A percentile compares a stretch with the other conserved stretches of the same genome.
Evolutionary conservation across 2,797 vertebrate genomes (phyloP).

Genomic region (Rhabdophis nuchalis): DNA sequence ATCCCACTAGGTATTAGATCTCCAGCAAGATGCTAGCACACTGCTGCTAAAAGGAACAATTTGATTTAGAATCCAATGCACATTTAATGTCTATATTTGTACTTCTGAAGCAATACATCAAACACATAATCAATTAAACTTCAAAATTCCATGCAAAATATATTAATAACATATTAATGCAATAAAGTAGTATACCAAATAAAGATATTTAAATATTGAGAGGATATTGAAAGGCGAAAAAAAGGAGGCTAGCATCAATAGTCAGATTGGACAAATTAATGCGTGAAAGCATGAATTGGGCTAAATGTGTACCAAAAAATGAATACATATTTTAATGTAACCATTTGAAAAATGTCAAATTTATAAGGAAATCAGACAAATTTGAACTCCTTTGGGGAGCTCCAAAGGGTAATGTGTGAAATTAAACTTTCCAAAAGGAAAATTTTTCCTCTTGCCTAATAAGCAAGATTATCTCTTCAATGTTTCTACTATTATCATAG

Average conservation of each 20-base stretch:
- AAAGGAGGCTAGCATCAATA: not conserved
- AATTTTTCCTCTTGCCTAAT: not conserved
- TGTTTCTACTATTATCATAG: conserved; percentile 33
- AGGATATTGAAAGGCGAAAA: not conserved
- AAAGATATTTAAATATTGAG: not conserved
- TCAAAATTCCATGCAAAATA: not conserved
- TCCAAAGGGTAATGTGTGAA: not conserved
- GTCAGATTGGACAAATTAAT: not conserved
- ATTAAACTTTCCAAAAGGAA: not conserved
- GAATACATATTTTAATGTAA: not conserved
- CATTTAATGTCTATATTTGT: not conserved
- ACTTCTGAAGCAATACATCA: not conserved
- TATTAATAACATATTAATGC: not conserved
- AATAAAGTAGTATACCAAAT: not conserved
- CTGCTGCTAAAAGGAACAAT: not conserved
- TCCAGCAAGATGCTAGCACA: not conserved
- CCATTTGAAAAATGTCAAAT: not conserved
- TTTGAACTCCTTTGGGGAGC: not conserved
- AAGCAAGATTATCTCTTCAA: conserved; percentile 12
- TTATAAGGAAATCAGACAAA: not conserved
- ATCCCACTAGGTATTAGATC: not conserved
- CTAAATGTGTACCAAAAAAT: not conserved
- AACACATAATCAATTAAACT: not conserved
- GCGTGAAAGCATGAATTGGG: not conserved
- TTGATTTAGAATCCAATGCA: not conserved